These are phyloP conservation scores for Xanthorhoe spadicearia DNA, from an alignment of 2,888 invertebrate genomes.

Conservation along the genomic window DNA sequence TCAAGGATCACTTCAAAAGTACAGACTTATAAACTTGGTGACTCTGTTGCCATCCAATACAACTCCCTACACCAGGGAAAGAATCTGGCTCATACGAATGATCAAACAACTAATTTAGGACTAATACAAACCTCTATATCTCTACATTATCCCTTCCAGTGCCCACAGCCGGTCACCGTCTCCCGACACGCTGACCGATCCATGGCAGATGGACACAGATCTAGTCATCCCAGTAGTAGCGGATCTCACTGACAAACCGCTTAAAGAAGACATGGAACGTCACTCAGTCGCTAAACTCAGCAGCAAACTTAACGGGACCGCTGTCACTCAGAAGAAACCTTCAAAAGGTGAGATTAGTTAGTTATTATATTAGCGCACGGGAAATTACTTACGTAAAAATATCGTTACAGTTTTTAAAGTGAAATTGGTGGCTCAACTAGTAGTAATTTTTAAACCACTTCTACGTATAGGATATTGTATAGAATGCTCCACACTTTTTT, in stretches of 20 bases:
- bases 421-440: too few species aligned
- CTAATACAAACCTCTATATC: neutral
- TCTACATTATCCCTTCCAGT: conserved; percentile 48
- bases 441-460: too few species aligned
- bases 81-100: too few species aligned
- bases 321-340: conserved; percentile 61
- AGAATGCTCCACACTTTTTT: too few species aligned
- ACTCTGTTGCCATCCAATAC: too few species aligned
- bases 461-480: too few species aligned
- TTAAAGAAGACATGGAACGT: conserved; percentile 43
- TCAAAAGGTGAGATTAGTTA: conserved; percentile 60
- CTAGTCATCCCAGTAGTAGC: conserved; percentile 47
- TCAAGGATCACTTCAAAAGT: too few species aligned
- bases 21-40: too few species aligned
- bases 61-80: too few species aligned
- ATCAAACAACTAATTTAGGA: neutral
- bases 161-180: conserved; percentile 68
- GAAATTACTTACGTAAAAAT: too few species aligned
- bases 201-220: conserved; percentile 77
- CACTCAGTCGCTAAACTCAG: conserved; percentile 58
- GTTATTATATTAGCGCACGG: too few species aligned
- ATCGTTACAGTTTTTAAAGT: too few species aligned
- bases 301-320: conserved; percentile 68
- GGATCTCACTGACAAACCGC: conserved; percentile 55
- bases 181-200: conserved; percentile 56